phyloP scores from a whole-genome alignment of 2,113 vertebrate species.

The Picathartes gymnocephalus region DNA sequence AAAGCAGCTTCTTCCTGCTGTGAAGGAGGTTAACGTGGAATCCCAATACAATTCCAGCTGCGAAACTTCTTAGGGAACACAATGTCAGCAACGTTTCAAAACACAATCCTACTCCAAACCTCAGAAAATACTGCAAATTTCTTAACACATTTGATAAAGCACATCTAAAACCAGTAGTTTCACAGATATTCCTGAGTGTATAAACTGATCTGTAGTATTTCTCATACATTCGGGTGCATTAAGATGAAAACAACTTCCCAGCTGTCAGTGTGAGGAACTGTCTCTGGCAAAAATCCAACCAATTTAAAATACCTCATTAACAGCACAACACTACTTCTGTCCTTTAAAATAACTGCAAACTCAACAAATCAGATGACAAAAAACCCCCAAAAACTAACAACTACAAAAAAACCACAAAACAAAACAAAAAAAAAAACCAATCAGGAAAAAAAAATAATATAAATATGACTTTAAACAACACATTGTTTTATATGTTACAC shows the following conservation, averaged over 20 bases:
- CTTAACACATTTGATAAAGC: neutral
- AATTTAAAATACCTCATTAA: neutral
- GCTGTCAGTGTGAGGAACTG: neutral
- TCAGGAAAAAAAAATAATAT: neutral
- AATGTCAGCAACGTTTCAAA: neutral
- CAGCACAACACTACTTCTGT: neutral
- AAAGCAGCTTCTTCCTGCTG: neutral
- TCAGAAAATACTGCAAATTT: neutral
- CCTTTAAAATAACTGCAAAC: neutral
- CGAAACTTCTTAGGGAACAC: neutral
- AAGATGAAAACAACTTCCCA: neutral
- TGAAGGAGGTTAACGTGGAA: neutral
- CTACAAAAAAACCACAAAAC: too few relatives aligned
- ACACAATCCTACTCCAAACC: neutral
- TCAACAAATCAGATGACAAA: neutral
- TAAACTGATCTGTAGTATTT: neutral
- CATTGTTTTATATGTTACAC: neutral
- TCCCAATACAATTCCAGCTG: neutral
- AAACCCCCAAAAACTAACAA: neutral
- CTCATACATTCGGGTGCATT: neutral
- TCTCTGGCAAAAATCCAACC: neutral
- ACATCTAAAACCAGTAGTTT: neutral
- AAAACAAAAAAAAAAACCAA: rapidly evolving
- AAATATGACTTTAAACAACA: neutral
- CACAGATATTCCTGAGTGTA: neutral